Evolutionary conservation across 2,113 vertebrate genomes (phyloP).

Genomic region (Percopsis transmontana): DNA sequence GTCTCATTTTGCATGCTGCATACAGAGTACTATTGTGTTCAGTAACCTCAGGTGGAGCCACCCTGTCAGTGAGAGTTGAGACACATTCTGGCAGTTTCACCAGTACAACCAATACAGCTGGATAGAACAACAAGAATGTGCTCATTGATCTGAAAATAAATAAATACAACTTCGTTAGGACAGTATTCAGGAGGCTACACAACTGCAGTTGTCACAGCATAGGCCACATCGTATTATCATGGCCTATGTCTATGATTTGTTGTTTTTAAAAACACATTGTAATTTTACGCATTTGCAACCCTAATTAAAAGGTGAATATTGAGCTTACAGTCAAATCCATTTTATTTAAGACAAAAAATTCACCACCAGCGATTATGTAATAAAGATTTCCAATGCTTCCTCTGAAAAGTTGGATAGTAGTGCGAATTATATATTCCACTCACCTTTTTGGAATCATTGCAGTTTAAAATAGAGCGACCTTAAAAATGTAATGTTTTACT

Average conservation of each 20-base stretch:
- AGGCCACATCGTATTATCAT: not conserved
- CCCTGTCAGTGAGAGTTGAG: constrained; percentile 12
- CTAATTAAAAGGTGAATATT: too few species aligned
- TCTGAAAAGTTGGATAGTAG: too few species aligned
- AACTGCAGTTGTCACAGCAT: not conserved
- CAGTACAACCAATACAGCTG: constrained; percentile 45
- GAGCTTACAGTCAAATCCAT: not conserved
- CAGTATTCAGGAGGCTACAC: not conserved
- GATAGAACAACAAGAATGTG: not conserved
- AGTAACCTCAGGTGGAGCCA: constrained; percentile 58
- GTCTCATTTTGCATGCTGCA: constrained; percentile 81
- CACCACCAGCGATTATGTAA: too few species aligned
- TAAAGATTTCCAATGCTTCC: not conserved
- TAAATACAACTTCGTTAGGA: not conserved
- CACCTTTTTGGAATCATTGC: too few species aligned
- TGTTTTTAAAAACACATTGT: not conserved
- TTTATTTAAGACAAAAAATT: too few species aligned
- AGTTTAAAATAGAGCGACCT: not conserved
- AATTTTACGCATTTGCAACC: too few species aligned
- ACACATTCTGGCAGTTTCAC: constrained; percentile 26
- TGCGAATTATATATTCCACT: too few species aligned
- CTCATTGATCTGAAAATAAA: constrained; percentile 42
- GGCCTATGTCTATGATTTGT: not conserved
- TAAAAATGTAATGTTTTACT: too few species aligned
- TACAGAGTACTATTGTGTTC: constrained; percentile 64